A percentile compares a stretch with the other conserved stretches of the same genome.
Conservation (phyloP, 53 echinoderm and acorn worm genomes). For the Arbacia lixula region DNA sequence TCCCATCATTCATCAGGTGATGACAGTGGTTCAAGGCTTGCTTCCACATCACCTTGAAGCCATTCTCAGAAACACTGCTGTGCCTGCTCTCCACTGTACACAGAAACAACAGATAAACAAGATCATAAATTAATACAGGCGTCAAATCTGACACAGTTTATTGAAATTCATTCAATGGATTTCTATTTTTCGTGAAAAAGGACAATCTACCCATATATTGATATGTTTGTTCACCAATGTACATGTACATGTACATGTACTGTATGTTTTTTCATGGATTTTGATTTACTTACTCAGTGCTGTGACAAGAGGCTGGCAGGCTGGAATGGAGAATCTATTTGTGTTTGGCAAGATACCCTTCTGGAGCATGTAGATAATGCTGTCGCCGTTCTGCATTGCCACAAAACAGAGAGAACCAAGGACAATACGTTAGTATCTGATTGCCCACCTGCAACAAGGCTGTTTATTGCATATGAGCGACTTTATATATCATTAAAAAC, state of each 20-base stretch:
- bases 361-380: not conserved
- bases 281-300: conserved; percentile 30
- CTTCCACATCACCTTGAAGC: conserved; percentile 46
- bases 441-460: too few relatives aligned
- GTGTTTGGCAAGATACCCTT: not conserved
- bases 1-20: not conserved
- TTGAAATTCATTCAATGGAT: too few relatives aligned
- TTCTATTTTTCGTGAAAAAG: too few relatives aligned
- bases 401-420: not conserved
- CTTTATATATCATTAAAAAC: too few relatives aligned
- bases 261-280: too few relatives aligned
- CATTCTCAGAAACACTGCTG: conserved; percentile 2
- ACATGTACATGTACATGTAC: too few relatives aligned
- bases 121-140: too few relatives aligned
- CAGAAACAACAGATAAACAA: not conserved
- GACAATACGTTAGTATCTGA: too few relatives aligned
- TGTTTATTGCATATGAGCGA: too few relatives aligned
- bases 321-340: not conserved
- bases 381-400: not conserved
- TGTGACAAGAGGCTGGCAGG: not conserved
- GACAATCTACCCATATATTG: too few relatives aligned
- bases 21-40: conserved; percentile 18
- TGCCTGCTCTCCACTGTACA: not conserved
- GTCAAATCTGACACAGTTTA: too few relatives aligned
- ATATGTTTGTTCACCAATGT: too few relatives aligned